phyloP scores from a whole-genome alignment of 1,140 invertebrate genomes.

The Cyclina sinensis region DNA sequence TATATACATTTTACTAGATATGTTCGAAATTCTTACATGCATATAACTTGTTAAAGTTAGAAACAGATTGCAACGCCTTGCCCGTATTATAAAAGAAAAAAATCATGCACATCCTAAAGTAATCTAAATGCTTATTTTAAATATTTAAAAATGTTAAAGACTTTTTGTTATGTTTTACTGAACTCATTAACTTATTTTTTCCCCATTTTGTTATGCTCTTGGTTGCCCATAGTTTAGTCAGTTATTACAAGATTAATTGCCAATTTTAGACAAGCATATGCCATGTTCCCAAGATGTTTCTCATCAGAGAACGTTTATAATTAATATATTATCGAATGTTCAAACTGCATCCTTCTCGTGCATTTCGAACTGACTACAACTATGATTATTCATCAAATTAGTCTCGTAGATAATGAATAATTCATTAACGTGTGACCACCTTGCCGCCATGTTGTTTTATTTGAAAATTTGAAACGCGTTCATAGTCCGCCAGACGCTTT shows the following conservation, averaged over 20 bases:
- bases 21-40: too few species aligned
- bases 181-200: too few species aligned
- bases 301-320: background rate
- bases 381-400: background rate
- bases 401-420: constrained; percentile 11
- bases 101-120: too few species aligned
- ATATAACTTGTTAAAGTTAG: too few species aligned
- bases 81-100: too few species aligned
- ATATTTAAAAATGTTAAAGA: too few species aligned
- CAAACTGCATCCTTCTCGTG: background rate
- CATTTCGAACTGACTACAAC: background rate
- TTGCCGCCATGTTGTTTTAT: constrained; percentile 20
- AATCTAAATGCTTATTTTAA: too few species aligned
- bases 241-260: background rate
- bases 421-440: constrained; percentile 25
- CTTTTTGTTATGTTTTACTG: too few species aligned
- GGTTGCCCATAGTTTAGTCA: too few species aligned
- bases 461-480: background rate
- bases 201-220: too few species aligned
- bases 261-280: background rate
- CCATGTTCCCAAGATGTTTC: background rate
- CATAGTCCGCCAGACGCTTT: constrained; percentile 14
- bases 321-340: background rate
- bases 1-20: too few species aligned
- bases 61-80: too few species aligned